Evolutionary conservation across 2,888 invertebrate genomes (phyloP), one percentile per base, ranked within the genome.

Genomic region (Phyto melanocephala): DNA sequence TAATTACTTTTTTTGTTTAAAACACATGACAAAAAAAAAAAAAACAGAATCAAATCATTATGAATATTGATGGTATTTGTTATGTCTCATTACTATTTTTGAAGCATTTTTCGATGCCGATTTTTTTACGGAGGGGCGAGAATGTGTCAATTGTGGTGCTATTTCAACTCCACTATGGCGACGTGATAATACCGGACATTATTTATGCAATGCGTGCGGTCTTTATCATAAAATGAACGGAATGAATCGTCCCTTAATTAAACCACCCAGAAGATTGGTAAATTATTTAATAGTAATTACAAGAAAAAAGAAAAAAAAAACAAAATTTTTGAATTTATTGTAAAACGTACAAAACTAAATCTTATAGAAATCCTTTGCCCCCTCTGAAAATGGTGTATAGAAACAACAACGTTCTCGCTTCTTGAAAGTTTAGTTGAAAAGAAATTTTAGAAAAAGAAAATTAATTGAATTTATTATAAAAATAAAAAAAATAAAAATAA

Each of bases 181-280:
- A 87, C 95, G 99, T 91, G 99, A 99, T 94, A 98, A 98, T 92
- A 98, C 98, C 88, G 99, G 99, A 85, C 98, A 99, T 93, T 99
- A 99, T 93, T 95, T 99, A 88, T 99, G 99, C 95, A 99, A 99
- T 94, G 99, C 99, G 86, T 99, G 99, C 93, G 99, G 99, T 88
- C 96, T 99, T 87, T 99, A 99, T 94, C 95, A 96, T 93, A 97
- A 97, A 93, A 96, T 97, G 96, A 98, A 98, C 92, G 97, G 97
- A 91, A 95, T 96, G 93, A 97, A 97, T 93, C 94, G 97, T 89
- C 97, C 98, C 80, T 93, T 97, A 89, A 95, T 96, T 89, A 97
- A 96, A 93, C 97, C 96, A 92, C 96, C 97, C 90, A 94, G 97
- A 92, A 94, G 97, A 93, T 93, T 96, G 95, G 97, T 97, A 94